Conservation (phyloP, 2,113 vertebrate species). For the Cavia aperea region DNA sequence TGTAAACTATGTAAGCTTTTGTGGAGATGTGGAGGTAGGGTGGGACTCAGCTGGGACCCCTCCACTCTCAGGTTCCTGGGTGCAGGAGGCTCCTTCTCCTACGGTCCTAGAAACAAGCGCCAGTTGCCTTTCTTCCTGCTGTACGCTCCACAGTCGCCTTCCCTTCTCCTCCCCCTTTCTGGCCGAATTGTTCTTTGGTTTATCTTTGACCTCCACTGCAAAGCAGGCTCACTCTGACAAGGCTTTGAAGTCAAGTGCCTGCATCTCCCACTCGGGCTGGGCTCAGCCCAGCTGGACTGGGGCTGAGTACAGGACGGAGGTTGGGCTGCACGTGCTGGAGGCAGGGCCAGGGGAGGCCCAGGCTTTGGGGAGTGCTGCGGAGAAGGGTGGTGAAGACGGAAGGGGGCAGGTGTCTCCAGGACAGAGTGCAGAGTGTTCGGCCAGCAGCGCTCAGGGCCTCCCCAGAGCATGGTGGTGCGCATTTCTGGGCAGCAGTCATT, state of each 20-base stretch:
- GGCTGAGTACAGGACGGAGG: slow-evolving; percentile 41
- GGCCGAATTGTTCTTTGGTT: slow-evolving; percentile 47
- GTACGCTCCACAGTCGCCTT: not conserved
- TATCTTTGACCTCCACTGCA: slow-evolving; percentile 64
- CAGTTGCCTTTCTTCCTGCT: not conserved
- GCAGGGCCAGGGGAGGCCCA: not conserved
- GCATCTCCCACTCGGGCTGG: slow-evolving; percentile 51
- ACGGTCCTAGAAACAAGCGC: not conserved
- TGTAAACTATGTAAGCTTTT: not conserved
- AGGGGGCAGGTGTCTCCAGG: not conserved
- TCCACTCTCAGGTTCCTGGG: not conserved
- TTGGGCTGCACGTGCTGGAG: slow-evolving; percentile 19
- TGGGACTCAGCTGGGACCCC: not conserved
- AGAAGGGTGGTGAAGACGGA: not conserved
- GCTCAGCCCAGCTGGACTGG: slow-evolving; percentile 52
- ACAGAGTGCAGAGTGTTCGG: not conserved
- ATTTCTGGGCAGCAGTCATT: not conserved
- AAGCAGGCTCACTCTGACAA: slow-evolving; percentile 54
- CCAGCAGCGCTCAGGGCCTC: not conserved
- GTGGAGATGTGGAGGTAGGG: not conserved
- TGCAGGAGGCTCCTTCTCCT: not conserved
- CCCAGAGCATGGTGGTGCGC: not conserved
- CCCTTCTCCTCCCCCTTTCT: slow-evolving; percentile 5
- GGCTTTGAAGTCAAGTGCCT: slow-evolving; percentile 63
- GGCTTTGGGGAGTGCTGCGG: not conserved